phyloP scores from a whole-genome alignment of 2,888 invertebrate species.

The Caenorhabditis japonica region DNA sequence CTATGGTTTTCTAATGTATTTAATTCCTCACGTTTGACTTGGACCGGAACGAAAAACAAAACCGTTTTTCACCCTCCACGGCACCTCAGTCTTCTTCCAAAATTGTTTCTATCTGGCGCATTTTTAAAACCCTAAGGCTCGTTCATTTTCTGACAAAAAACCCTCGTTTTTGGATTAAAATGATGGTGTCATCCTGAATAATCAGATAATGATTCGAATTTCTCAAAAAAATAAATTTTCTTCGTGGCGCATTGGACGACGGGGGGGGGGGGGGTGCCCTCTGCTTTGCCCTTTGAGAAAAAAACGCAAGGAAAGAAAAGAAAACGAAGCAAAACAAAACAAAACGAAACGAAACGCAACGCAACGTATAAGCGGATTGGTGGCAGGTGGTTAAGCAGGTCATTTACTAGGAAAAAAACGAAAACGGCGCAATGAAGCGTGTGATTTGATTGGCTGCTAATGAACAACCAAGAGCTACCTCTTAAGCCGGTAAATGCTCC shows the following conservation, averaged over 20 bases:
- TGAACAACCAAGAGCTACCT: conserved; percentile 24
- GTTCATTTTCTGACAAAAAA: too few species aligned
- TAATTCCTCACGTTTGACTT: neutral
- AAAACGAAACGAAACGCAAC: conserved; percentile 3
- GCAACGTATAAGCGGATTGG: neutral
- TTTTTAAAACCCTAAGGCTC: too few species aligned
- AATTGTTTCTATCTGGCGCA: too few species aligned
- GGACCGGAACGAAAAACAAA: neutral
- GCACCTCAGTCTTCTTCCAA: too few species aligned
- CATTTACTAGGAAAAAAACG: conserved; percentile 25
- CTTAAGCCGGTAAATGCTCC: conserved; percentile 24
- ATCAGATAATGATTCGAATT: too few species aligned
- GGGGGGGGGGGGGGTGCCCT: too few species aligned
- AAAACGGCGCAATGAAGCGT: conserved; percentile 41
- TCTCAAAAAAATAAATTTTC: too few species aligned
- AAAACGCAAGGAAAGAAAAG: neutral
- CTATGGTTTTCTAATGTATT: conserved; percentile 23
- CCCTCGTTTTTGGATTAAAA: too few species aligned
- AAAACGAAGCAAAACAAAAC: conserved; percentile 2
- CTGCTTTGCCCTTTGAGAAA: too few species aligned
- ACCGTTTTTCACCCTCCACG: too few species aligned
- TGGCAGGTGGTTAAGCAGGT: conserved; percentile 43
- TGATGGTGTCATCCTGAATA: too few species aligned
- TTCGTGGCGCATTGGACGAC: too few species aligned
- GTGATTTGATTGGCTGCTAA: conserved; percentile 50